Evolutionary conservation across 1,140 invertebrate species (phyloP).

Genomic region (Drosophila yakuba): DNA sequence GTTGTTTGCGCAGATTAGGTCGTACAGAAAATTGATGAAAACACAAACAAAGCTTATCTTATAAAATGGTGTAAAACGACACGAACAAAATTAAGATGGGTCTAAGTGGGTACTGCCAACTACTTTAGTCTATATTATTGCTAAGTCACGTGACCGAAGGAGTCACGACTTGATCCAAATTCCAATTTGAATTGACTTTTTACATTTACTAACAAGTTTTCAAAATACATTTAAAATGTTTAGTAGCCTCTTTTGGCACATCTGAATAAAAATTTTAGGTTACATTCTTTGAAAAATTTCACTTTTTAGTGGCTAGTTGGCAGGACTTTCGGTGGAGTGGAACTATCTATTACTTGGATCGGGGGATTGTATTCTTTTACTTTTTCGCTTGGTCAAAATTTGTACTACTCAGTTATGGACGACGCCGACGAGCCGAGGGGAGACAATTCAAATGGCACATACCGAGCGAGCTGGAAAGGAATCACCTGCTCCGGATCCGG

Average conservation of each 20-base stretch:
- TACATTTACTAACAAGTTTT: background rate
- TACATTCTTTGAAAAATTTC: too few relatives aligned
- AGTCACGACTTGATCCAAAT: background rate
- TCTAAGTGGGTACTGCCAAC: conserved; percentile 20
- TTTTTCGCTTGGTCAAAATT: conserved; percentile 69
- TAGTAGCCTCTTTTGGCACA: too few relatives aligned
- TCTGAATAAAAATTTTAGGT: background rate
- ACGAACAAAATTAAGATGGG: conserved; percentile 16
- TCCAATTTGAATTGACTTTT: background rate
- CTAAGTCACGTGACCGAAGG: too few relatives aligned
- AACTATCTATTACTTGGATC: conserved; percentile 18
- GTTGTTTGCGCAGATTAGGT: conserved; percentile 32
- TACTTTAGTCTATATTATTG: background rate
- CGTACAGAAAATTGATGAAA: conserved; percentile 61
- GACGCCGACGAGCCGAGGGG: conserved; percentile 59
- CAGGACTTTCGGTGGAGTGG: conserved; percentile 20
- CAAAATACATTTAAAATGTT: too few relatives aligned
- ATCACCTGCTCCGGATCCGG: conserved; percentile 18
- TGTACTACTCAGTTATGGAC: conserved; percentile 18
- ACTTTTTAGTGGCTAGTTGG: conserved; percentile 8
- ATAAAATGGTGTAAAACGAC: conserved; percentile 39
- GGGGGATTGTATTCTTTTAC: conserved; percentile 6
- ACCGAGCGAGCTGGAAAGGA: conserved; percentile 69
- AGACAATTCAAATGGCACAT: conserved; percentile 80
- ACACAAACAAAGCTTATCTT: conserved; percentile 69